Percentiles rank a stretch among this genome's conserved stretches.
phyloP scores from a whole-genome alignment of 2,797 vertebrate genomes.

The Silurus lanzhouensis region DNA sequence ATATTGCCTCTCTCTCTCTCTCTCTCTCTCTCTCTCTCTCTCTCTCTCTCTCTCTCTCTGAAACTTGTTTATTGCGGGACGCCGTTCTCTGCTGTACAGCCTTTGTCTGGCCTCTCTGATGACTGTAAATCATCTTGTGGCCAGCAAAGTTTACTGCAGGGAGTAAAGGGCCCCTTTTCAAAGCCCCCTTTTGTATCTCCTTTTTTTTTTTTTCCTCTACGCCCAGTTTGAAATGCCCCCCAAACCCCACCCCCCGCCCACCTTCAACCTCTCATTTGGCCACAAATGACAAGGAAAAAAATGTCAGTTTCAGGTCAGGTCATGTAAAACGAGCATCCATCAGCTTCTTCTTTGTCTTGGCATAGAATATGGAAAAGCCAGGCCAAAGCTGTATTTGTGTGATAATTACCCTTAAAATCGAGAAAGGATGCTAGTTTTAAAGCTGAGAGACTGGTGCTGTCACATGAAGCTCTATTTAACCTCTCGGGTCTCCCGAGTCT shows the following conservation, averaged over 20 bases:
- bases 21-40: background rate
- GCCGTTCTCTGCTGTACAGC: conserved; percentile 37
- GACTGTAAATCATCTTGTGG: conserved; percentile 72
- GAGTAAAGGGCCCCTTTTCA: conserved; percentile 61
- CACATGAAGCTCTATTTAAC: conserved; percentile 39
- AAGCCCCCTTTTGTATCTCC: conserved; percentile 59
- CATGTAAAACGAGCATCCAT: conserved; percentile 71
- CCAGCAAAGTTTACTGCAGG: conserved; percentile 62
- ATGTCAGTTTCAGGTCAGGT: conserved; percentile 72
- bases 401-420: conserved; percentile 65
- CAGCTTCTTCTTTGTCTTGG: conserved; percentile 71
- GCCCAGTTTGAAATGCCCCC: conserved; percentile 43
- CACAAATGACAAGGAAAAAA: conserved; percentile 70
- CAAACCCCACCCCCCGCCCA: background rate
- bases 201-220: conserved; percentile 53
- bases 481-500: background rate
- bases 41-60: conserved; percentile 21
- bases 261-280: conserved; percentile 62
- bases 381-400: conserved; percentile 60
- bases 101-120: conserved; percentile 56
- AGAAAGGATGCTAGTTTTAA: conserved; percentile 43
- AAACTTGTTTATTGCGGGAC: conserved; percentile 20
- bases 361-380: conserved; percentile 55
- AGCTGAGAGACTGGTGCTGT: conserved; percentile 38
- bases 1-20: background rate